These are phyloP conservation scores for Caenorhabditis macrosperma DNA, from an alignment of 2,888 invertebrate species.

Conservation along the genomic window DNA sequence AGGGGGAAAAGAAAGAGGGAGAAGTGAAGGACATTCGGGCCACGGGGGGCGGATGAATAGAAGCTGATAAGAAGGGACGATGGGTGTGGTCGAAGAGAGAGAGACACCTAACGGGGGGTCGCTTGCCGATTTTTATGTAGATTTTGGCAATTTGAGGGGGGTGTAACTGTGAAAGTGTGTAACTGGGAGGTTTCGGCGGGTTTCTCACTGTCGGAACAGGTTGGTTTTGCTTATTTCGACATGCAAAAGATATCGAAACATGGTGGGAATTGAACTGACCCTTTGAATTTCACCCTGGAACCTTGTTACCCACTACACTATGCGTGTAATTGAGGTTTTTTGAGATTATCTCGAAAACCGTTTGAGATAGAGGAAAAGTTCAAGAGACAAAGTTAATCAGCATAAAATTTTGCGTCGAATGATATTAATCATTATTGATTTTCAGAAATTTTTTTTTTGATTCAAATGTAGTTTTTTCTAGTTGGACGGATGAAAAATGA, in stretches of 20 bases:
- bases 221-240: no score
- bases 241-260: no score
- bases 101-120: not conserved
- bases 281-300: no score
- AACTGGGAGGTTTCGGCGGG: no score
- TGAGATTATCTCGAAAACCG: not conserved
- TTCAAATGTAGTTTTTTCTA: no score
- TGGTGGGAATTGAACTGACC: no score
- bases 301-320: no score
- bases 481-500: no score
- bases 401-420: not conserved
- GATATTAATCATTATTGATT: not conserved
- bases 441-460: no score
- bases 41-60: conserved; percentile 28
- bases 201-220: no score
- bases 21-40: conserved; percentile 14
- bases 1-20: conserved; percentile 25
- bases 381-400: not conserved
- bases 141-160: not conserved
- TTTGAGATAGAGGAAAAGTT: not conserved
- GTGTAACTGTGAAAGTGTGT: conserved; percentile 6
- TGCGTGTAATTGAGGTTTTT: not conserved
- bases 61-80: conserved; percentile 24
- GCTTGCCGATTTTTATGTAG: not conserved
- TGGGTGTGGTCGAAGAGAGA: conserved; percentile 12